Evolutionary conservation across 2,888 invertebrate genomes (phyloP).

Genomic region (Nomada ferruginata): DNA sequence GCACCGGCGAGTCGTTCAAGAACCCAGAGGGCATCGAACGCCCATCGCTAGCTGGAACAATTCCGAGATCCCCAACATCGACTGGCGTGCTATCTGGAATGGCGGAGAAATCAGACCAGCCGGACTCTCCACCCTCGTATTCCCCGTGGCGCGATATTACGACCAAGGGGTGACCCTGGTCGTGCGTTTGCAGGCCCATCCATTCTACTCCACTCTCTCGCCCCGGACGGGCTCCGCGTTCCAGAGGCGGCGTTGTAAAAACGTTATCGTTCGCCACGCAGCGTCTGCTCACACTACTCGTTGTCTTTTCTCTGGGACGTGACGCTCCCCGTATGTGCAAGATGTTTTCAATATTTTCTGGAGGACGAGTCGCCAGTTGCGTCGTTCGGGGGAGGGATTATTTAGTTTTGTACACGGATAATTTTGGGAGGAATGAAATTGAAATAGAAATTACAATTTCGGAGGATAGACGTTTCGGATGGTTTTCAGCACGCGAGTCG

Average conservation of each 20-base stretch:
- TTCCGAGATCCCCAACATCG: constrained; percentile 54
- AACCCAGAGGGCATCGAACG: constrained; percentile 24
- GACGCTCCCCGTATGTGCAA: not conserved
- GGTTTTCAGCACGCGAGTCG: too few species aligned
- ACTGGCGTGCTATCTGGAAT: constrained; percentile 49
- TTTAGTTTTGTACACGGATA: too few species aligned
- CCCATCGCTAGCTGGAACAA: constrained; percentile 51
- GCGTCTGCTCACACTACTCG: constrained; percentile 42
- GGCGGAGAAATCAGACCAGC: constrained; percentile 62
- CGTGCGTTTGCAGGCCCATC: constrained; percentile 69
- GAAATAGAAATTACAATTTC: not conserved
- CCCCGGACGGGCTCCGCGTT: constrained; percentile 55
- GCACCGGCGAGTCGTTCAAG: constrained; percentile 5
- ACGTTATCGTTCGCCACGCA: constrained; percentile 71
- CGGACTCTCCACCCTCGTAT: constrained; percentile 43
- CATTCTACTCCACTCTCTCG: constrained; percentile 62
- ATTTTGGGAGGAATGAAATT: not conserved
- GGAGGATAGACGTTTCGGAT: too few species aligned
- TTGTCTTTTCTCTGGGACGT: constrained; percentile 54
- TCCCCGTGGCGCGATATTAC: constrained; percentile 68
- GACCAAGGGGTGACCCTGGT: constrained; percentile 58
- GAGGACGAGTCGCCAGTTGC: too few species aligned
- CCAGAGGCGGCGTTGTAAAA: constrained; percentile 66
- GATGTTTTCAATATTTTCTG: not conserved
- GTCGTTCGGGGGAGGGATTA: too few species aligned